A percentile compares a stretch with the other conserved stretches of the same genome.
These are phyloP conservation scores for Sus scrofa DNA, from an alignment of 2,113 vertebrate genomes.

Conservation along the genomic window T2T-Sscrofa CM000830.6:9350501-9351000, in stretches of 20 bases:
- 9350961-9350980: accelerated
- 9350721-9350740: accelerated
- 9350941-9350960: accelerated
- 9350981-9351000: not conserved
- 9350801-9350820: not conserved
- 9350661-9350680: accelerated
- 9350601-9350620: too few relatives aligned
- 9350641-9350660: not conserved
- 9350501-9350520: not conserved
- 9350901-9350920: accelerated
- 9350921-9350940: not conserved
- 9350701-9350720: accelerated
- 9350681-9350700: accelerated
- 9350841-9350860: not conserved
- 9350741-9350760: not conserved
- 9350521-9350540: not conserved
- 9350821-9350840: not conserved
- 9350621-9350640: not conserved
- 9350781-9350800: not conserved
- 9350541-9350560: too few relatives aligned
- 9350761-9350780: not conserved
- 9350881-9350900: not conserved
- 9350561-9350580: not conserved
- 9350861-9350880: not conserved
- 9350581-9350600: accelerated